These are phyloP conservation scores for Caenorhabditis tropicalis DNA, from an alignment of 1,140 invertebrate species.

Conservation along the genomic window DNA sequence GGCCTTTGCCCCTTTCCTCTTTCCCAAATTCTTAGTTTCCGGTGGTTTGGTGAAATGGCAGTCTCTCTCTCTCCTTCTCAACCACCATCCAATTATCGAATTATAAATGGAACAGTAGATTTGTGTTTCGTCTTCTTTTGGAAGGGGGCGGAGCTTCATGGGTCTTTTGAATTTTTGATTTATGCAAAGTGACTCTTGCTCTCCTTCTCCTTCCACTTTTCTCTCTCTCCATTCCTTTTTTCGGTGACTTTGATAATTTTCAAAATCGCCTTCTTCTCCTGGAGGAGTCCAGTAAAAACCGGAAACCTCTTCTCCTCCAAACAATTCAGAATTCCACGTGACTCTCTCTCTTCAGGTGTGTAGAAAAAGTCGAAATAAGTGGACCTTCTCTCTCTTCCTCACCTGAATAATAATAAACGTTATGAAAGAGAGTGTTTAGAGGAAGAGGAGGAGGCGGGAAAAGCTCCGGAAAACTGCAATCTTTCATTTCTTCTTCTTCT, in stretches of 20 bases:
- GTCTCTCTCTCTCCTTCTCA: background rate
- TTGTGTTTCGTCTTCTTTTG: no score
- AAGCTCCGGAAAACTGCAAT: slow-evolving; percentile 37
- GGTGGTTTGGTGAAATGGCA: background rate
- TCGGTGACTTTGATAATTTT: no score
- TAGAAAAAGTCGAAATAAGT: background rate
- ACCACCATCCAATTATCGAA: slow-evolving; percentile 13
- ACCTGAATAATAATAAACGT: slow-evolving; percentile 35
- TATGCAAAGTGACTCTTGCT: slow-evolving; percentile 26
- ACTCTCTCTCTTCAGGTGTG: background rate
- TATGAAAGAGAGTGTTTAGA: background rate
- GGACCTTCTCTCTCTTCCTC: background rate
- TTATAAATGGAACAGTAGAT: slow-evolving; percentile 41
- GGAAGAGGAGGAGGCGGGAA: background rate
- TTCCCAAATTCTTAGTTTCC: background rate
- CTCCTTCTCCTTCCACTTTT: background rate
- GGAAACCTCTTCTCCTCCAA: background rate
- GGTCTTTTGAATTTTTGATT: slow-evolving; percentile 32
- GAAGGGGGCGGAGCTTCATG: background rate
- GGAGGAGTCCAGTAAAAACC: background rate
- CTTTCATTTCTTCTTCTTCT: no score
- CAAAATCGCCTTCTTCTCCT: background rate
- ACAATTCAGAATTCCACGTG: slow-evolving; percentile 10
- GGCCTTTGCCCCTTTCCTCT: background rate
- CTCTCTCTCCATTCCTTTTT: background rate